A percentile compares a stretch with the other conserved stretches of the same genome.
phyloP scores from a whole-genome alignment of 2,113 vertebrate genomes.

The Petaurus breviceps region DNA sequence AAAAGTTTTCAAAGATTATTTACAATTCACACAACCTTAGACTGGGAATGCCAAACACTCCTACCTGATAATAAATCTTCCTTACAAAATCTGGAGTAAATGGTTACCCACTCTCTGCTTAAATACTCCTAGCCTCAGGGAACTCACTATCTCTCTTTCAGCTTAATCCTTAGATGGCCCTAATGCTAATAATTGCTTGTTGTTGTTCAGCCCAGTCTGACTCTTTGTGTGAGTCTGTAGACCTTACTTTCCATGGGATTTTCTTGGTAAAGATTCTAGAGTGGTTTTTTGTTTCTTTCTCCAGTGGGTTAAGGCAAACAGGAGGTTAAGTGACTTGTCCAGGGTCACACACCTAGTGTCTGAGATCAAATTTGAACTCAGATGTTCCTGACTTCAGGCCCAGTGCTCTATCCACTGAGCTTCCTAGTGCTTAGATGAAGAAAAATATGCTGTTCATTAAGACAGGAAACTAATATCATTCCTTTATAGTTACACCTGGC shows the following conservation, averaged over 20 bases:
- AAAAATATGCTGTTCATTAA: neutral
- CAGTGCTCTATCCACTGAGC: neutral
- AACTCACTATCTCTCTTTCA: neutral
- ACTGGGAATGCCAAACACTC: neutral
- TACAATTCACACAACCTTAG: neutral
- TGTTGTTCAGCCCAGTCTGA: neutral
- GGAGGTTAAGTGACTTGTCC: neutral
- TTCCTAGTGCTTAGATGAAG: neutral
- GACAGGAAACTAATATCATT: neutral
- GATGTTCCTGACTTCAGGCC: neutral
- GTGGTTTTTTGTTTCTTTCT: neutral
- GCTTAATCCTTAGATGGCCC: neutral
- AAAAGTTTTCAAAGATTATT: neutral
- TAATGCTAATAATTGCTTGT: neutral
- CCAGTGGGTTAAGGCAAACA: neutral
- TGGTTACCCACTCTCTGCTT: neutral
- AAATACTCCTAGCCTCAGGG: neutral
- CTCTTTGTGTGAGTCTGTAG: neutral
- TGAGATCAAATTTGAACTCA: neutral
- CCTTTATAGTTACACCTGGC: fast-evolving
- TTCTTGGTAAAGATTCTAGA: neutral
- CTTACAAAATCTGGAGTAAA: neutral
- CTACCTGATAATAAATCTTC: neutral
- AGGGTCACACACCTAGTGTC: neutral
- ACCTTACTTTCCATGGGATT: neutral